Percentiles rank a stretch among this genome's conserved stretches.
Evolutionary conservation across 2,888 invertebrate genomes (phyloP).

Genomic region (Leuctra nigra): DNA sequence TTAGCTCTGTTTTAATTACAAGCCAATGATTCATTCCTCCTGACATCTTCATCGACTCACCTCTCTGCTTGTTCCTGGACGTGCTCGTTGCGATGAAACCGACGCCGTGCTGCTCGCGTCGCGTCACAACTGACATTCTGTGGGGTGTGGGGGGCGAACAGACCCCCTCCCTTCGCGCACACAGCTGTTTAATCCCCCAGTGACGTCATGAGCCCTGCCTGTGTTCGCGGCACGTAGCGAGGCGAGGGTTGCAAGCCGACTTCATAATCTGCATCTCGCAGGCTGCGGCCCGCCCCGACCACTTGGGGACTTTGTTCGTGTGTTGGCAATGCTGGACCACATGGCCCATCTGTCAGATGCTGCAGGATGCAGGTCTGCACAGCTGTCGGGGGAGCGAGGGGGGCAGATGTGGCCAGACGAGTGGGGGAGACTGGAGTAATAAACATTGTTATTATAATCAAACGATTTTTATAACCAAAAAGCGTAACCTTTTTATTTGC

Average conservation of each 20-base stretch:
- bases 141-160: slow-evolving; percentile 14
- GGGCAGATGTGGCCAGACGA: slow-evolving; percentile 4
- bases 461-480: too few relatives aligned
- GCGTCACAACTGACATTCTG: slow-evolving; percentile 2
- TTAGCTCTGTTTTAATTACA: too few relatives aligned
- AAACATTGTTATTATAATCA: too few relatives aligned
- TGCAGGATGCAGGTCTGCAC: neutral
- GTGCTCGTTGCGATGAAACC: too few relatives aligned
- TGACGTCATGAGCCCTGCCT: too few relatives aligned
- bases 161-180: slow-evolving; percentile 7
- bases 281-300: neutral
- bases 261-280: neutral
- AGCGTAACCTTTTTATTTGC: too few relatives aligned
- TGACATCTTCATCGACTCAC: neutral
- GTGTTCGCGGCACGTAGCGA: too few relatives aligned
- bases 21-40: neutral
- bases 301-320: neutral
- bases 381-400: slow-evolving; percentile 4
- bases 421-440: too few relatives aligned
- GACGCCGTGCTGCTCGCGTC: too few relatives aligned
- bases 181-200: slow-evolving; percentile 13
- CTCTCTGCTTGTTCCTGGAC: too few relatives aligned
- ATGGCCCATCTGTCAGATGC: slow-evolving; percentile 3
- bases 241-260: too few relatives aligned
- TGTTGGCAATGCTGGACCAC: neutral